These are phyloP conservation scores for Spinus pinus DNA, from an alignment of 2,797 vertebrate species.

Conservation along the genomic window DNA sequence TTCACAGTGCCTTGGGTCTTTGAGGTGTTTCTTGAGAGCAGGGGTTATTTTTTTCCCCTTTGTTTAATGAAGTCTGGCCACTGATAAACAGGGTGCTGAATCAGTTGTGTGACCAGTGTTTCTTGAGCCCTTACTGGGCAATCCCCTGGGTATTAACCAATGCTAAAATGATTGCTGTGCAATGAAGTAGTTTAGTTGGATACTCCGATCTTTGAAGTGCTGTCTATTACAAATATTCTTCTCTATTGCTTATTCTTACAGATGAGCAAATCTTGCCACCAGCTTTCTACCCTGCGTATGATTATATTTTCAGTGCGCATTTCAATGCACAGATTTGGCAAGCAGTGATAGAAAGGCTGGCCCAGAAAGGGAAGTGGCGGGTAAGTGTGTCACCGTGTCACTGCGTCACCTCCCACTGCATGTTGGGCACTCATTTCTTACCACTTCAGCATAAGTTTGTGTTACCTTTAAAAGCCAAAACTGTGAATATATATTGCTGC, in stretches of 20 bases:
- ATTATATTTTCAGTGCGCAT: conserved; percentile 43
- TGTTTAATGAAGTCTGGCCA: neutral
- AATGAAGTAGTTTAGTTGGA: neutral
- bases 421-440: accelerated
- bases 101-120: neutral
- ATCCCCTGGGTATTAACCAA: neutral
- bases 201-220: neutral
- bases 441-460: neutral
- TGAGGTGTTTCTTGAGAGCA: neutral
- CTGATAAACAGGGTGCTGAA: neutral
- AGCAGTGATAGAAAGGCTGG: conserved; percentile 73
- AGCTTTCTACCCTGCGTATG: conserved; percentile 33
- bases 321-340: conserved; percentile 72
- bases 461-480: neutral
- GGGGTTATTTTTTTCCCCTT: neutral
- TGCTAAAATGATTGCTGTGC: neutral
- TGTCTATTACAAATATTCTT: neutral
- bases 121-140: neutral
- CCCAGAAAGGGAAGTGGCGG: conserved; percentile 72
- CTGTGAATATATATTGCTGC: neutral
- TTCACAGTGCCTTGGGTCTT: neutral
- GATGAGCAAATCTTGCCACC: neutral
- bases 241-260: neutral
- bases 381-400: conserved; percentile 53
- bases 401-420: accelerated